Conservation (phyloP, 2,888 invertebrate genomes). For the Rapana venosa region DNA sequence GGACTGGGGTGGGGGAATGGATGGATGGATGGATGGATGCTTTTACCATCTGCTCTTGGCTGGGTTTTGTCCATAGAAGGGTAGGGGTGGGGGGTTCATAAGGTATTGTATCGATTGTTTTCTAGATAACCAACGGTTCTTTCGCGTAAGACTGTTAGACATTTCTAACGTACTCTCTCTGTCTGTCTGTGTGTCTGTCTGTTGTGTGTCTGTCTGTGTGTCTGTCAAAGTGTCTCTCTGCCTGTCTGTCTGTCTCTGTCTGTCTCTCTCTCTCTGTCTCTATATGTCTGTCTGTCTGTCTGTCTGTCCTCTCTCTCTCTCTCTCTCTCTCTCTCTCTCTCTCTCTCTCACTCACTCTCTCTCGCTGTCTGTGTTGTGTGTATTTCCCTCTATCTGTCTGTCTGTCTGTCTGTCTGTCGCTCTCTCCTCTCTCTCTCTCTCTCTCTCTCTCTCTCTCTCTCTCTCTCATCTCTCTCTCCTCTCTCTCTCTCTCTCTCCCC, state of each 20-base stretch:
- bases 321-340: neutral
- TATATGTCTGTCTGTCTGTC: neutral
- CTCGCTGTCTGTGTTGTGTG: neutral
- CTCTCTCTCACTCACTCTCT: neutral
- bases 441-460: constrained; percentile 19
- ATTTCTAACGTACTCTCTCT: neutral
- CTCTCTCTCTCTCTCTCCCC: constrained; percentile 1
- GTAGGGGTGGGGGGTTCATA: too few relatives aligned
- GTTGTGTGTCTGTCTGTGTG: neutral
- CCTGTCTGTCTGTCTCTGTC: neutral
- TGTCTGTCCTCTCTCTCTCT: neutral
- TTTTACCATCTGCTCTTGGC: too few relatives aligned
- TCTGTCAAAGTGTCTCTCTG: neutral
- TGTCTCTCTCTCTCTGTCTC: neutral
- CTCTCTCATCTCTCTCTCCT: too few relatives aligned
- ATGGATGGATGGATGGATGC: too few relatives aligned
- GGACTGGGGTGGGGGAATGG: too few relatives aligned
- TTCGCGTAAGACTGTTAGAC: too few relatives aligned
- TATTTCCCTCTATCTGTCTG: too few relatives aligned
- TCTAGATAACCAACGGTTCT: too few relatives aligned
- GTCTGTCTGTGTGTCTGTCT: neutral
- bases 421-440: neutral
- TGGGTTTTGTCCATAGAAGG: too few relatives aligned
- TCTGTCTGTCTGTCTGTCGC: neutral
- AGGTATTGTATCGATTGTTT: too few relatives aligned